These are phyloP conservation scores for Xestia sexstrigata DNA, from an alignment of 2,888 invertebrate genomes.

Conservation along the genomic window DNA sequence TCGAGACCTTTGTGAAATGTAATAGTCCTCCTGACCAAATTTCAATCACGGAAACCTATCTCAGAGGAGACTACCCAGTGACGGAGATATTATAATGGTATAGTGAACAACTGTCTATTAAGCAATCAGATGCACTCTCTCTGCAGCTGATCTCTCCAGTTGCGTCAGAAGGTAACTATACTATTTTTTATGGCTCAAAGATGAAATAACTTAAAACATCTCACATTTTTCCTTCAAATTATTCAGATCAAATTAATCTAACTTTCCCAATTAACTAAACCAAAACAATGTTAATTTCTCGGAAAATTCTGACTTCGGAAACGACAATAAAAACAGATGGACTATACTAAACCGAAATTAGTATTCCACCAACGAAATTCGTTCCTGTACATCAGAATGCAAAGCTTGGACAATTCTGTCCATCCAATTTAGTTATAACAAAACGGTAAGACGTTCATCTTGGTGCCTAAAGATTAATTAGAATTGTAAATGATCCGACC, in stretches of 20 bases:
- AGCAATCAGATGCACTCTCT: neutral
- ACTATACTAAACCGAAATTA: constrained; percentile 78
- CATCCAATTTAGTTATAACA: constrained; percentile 81
- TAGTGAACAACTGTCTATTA: neutral
- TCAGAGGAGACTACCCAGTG: neutral
- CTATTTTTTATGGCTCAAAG: too few relatives aligned
- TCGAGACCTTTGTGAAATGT: neutral
- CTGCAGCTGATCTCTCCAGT: neutral
- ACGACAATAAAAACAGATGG: constrained; percentile 65
- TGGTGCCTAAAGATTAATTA: constrained; percentile 86
- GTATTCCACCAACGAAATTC: constrained; percentile 75
- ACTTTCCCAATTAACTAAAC: constrained; percentile 44
- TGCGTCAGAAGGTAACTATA: neutral
- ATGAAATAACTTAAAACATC: neutral
- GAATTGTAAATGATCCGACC: constrained; percentile 86
- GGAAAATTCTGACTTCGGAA: constrained; percentile 43
- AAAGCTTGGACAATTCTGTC: constrained; percentile 82
- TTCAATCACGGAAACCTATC: neutral
- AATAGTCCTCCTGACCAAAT: neutral
- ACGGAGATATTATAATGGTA: neutral
- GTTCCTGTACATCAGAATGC: constrained; percentile 83
- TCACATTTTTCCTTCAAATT: neutral
- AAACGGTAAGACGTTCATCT: constrained; percentile 81
- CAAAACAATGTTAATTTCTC: constrained; percentile 56
- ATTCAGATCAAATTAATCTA: constrained; percentile 47